A percentile compares a stretch with the other conserved stretches of the same genome.
Evolutionary conservation across 2,113 vertebrate genomes (phyloP).

Genomic region (Cyprinodon tularosa): DNA sequence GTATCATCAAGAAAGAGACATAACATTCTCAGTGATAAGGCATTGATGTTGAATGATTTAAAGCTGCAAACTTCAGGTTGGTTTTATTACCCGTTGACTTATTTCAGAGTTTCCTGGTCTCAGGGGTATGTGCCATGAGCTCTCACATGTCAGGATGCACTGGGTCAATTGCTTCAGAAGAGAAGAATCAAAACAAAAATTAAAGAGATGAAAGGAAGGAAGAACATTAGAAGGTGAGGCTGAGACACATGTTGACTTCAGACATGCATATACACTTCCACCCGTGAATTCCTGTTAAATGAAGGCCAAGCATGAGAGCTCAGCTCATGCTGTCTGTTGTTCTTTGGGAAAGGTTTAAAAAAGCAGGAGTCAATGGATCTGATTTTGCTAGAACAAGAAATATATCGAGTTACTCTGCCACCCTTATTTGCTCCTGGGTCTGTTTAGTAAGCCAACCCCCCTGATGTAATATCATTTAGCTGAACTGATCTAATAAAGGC

Average conservation of each 20-base stretch:
- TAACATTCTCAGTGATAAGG: slow-evolving; percentile 1
- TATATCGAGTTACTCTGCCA: slow-evolving; percentile 25
- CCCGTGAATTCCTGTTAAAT: slow-evolving; percentile 67
- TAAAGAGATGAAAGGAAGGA: slow-evolving; percentile 44
- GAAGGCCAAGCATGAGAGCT: slow-evolving; percentile 67
- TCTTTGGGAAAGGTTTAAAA: slow-evolving; percentile 52
- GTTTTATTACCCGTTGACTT: slow-evolving; percentile 21
- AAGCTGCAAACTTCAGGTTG: slow-evolving; percentile 4
- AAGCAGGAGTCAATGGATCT: slow-evolving; percentile 42
- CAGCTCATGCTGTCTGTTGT: slow-evolving; percentile 51
- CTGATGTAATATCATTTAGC: slow-evolving; percentile 30
- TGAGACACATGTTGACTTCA: slow-evolving; percentile 24
- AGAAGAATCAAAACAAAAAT: slow-evolving; percentile 69
- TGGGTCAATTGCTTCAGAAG: slow-evolving; percentile 58
- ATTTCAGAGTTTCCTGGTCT: slow-evolving; percentile 55
- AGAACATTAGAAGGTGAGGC: slow-evolving; percentile 46
- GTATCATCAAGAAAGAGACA: background rate
- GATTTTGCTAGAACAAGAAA: slow-evolving; percentile 53
- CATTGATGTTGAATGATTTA: slow-evolving; percentile 9
- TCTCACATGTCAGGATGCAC: slow-evolving; percentile 47
- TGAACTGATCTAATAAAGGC: slow-evolving; percentile 35
- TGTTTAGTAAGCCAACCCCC: slow-evolving; percentile 26
- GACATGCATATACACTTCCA: slow-evolving; percentile 29
- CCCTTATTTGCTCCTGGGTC: slow-evolving; percentile 13
- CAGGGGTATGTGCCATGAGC: slow-evolving; percentile 42